Conservation (phyloP, 2,888 invertebrate genomes). For the Yponomeuta evonymella region DNA sequence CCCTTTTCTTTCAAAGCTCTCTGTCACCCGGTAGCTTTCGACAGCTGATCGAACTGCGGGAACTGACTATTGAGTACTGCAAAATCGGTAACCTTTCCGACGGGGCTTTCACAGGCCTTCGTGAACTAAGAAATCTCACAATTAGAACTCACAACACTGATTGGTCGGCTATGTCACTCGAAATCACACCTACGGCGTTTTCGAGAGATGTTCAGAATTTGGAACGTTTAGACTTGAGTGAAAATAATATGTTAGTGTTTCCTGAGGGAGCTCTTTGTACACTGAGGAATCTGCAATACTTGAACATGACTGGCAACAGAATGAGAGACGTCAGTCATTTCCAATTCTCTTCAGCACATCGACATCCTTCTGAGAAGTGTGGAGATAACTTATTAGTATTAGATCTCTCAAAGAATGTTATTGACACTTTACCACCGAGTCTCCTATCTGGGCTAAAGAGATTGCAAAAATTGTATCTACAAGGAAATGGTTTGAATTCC, state of each 20-base stretch:
- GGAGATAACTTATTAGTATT: conserved; percentile 81
- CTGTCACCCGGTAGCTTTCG: conserved; percentile 85
- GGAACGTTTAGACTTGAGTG: conserved; percentile 84
- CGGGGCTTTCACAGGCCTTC: conserved; percentile 87
- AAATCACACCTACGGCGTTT: conserved; percentile 84
- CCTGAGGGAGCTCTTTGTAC: conserved; percentile 87
- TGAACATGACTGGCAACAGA: conserved; percentile 88
- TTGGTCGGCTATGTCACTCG: conserved; percentile 87
- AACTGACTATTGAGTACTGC: conserved; percentile 87
- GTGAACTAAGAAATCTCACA: conserved; percentile 85
- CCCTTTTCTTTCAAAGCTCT: conserved; percentile 87
- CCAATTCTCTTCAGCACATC: conserved; percentile 78
- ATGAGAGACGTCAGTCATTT: conserved; percentile 85
- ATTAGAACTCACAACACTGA: conserved; percentile 89
- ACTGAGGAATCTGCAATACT: conserved; percentile 82
- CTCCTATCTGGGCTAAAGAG: conserved; percentile 82
- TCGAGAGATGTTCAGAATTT: conserved; percentile 83
- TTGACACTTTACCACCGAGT: conserved; percentile 83
- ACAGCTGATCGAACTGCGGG: conserved; percentile 83
- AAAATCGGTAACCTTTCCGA: conserved; percentile 88
- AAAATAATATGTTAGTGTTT: conserved; percentile 87
- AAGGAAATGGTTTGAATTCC: conserved; percentile 84
- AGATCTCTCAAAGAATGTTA: conserved; percentile 86
- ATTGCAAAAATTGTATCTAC: conserved; percentile 83
- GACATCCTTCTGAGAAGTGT: conserved; percentile 79